phyloP scores from a whole-genome alignment of 2,113 vertebrate species.

The Cryptotis parvus region DNA sequence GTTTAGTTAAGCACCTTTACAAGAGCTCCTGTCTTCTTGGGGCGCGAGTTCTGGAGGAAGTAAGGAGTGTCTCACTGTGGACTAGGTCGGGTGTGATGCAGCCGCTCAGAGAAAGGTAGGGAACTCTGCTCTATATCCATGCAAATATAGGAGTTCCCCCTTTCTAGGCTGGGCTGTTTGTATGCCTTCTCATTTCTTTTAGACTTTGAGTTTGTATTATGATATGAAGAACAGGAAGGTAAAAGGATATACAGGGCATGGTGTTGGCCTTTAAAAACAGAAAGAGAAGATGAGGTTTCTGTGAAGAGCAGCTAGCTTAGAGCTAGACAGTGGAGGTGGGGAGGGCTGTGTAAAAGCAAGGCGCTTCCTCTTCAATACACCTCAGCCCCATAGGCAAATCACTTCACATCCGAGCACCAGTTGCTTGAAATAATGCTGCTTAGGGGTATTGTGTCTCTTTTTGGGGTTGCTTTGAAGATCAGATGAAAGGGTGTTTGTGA shows the following conservation, averaged over 20 bases:
- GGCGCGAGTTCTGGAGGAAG: neutral
- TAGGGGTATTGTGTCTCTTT: neutral
- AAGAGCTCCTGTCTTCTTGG: constrained; percentile 14
- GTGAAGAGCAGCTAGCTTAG: constrained; percentile 26
- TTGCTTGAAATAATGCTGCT: neutral
- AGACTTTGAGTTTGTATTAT: neutral
- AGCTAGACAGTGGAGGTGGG: neutral
- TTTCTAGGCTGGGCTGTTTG: neutral
- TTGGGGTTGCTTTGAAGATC: neutral
- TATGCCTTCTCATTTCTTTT: neutral
- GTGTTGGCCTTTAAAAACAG: neutral
- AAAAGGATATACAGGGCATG: neutral
- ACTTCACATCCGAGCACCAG: neutral
- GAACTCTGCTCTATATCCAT: neutral
- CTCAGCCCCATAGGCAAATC: neutral
- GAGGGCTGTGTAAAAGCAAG: neutral
- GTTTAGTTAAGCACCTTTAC: too few relatives aligned
- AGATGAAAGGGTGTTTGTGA: neutral
- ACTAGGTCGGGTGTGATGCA: neutral
- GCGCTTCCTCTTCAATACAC: neutral
- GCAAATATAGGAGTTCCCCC: neutral
- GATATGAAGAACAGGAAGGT: neutral
- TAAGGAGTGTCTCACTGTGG: neutral
- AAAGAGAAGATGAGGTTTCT: neutral
- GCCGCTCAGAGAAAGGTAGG: neutral